These are phyloP conservation scores for Apomyelois bistriatella DNA, from an alignment of 2,888 invertebrate genomes.

Conservation along the genomic window DNA sequence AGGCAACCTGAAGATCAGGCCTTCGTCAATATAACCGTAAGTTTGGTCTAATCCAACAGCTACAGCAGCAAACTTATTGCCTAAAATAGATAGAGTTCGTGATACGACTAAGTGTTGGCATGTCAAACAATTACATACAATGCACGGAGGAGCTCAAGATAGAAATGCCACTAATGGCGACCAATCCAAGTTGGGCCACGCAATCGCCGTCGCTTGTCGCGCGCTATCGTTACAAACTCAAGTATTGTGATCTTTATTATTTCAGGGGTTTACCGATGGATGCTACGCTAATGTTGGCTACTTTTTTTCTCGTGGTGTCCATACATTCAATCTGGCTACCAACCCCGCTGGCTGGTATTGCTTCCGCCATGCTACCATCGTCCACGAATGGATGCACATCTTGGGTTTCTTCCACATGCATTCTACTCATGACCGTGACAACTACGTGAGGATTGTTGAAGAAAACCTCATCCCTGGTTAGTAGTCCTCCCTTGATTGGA, in stretches of 20 bases:
- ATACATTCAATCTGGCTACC: slow-evolving; percentile 74
- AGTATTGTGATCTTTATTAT: no score
- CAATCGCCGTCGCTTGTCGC: no score
- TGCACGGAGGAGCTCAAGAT: no score
- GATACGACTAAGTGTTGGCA: no score
- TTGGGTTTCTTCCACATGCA: slow-evolving; percentile 74
- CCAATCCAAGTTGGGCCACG: no score
- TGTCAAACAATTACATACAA: no score
- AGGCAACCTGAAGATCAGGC: slow-evolving; percentile 46
- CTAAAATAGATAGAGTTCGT: no score
- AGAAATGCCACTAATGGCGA: no score
- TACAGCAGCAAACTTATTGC: no score
- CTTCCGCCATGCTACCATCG: slow-evolving; percentile 82
- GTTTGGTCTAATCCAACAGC: no score
- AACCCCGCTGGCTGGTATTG: slow-evolving; percentile 73
- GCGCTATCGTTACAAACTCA: no score
- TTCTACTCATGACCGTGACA: slow-evolving; percentile 60
- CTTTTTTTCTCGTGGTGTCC: slow-evolving; percentile 54
- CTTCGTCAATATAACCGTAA: slow-evolving; percentile 59
- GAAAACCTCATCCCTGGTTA: slow-evolving; percentile 83
- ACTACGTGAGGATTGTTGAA: slow-evolving; percentile 83
- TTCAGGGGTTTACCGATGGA: slow-evolving; percentile 49
- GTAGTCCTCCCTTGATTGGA: no score
- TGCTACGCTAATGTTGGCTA: slow-evolving; percentile 70
- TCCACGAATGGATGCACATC: slow-evolving; percentile 86